Conservation (phyloP, 2,113 vertebrate species). For the Puffinus mauretanicus region DNA sequence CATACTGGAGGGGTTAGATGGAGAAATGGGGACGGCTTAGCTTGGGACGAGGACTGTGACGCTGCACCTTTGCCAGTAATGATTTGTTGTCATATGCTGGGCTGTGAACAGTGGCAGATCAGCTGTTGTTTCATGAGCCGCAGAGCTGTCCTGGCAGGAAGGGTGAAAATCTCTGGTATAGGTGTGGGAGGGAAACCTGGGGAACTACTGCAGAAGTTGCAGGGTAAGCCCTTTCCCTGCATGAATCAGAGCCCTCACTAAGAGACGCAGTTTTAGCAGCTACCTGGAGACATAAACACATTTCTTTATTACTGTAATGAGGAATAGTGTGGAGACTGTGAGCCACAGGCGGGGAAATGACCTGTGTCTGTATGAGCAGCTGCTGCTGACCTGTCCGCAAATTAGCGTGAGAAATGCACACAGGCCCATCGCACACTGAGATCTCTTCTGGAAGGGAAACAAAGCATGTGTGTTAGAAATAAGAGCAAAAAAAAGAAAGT, state of each 20-base stretch:
- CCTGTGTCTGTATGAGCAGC: neutral
- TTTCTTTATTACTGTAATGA: neutral
- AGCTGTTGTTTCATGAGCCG: neutral
- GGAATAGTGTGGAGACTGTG: neutral
- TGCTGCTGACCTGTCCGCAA: neutral
- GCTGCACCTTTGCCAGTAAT: neutral
- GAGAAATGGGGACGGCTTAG: neutral
- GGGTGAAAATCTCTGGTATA: neutral
- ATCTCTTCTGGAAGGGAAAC: neutral
- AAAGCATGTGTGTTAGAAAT: neutral
- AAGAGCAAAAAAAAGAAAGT: neutral
- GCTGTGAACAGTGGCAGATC: neutral
- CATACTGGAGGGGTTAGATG: neutral
- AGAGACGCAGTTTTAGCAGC: neutral
- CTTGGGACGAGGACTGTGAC: neutral
- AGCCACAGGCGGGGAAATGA: neutral
- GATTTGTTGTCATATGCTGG: neutral
- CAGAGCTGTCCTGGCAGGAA: slow-evolving; percentile 14
- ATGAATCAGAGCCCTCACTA: neutral
- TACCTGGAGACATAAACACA: neutral
- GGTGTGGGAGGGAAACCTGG: slow-evolving; percentile 35
- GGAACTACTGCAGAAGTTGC: slow-evolving; percentile 49
- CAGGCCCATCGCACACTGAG: neutral
- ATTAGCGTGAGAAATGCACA: neutral
- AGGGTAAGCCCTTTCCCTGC: slow-evolving; percentile 41